phyloP scores from a whole-genome alignment of 1,140 invertebrate species.

The Tetragonula clypearis region DNA sequence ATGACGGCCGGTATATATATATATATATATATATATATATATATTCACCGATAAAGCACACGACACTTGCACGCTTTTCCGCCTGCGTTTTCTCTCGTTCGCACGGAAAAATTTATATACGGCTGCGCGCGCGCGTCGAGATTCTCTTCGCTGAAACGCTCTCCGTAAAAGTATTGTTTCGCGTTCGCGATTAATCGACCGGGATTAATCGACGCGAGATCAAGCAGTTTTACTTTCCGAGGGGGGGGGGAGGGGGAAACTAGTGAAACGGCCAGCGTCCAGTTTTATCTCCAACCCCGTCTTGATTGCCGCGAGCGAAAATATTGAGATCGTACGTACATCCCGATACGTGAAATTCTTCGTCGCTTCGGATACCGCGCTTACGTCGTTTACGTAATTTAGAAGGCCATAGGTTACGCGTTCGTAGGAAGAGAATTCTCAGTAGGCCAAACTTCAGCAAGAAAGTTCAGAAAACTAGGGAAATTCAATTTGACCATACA shows the following conservation, averaged over 20 bases:
- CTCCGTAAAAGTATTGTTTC: not conserved
- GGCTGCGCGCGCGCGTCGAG: not conserved
- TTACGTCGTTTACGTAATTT: not conserved
- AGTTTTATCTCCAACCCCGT: not conserved
- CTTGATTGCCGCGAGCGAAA: not conserved
- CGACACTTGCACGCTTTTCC: slow-evolving; percentile 5
- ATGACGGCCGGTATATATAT: slow-evolving; percentile 7
- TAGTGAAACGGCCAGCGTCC: not conserved
- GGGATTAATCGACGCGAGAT: not conserved
- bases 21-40: too few species aligned
- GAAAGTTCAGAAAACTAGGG: too few species aligned
- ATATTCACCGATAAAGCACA: slow-evolving; percentile 44
- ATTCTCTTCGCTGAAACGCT: not conserved
- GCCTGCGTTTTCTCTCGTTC: not conserved
- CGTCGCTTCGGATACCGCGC: not conserved
- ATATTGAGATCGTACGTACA: not conserved
- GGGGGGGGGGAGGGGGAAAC: not conserved
- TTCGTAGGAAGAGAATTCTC: not conserved
- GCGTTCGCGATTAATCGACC: not conserved
- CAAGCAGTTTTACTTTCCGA: not conserved
- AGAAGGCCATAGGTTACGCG: not conserved
- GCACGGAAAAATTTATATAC: slow-evolving; percentile 22
- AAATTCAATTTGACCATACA: too few species aligned
- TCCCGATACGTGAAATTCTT: not conserved
- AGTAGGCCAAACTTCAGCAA: too few species aligned